phyloP scores from a whole-genome alignment of 2,888 invertebrate genomes.

The Sesamia inferens region DNA sequence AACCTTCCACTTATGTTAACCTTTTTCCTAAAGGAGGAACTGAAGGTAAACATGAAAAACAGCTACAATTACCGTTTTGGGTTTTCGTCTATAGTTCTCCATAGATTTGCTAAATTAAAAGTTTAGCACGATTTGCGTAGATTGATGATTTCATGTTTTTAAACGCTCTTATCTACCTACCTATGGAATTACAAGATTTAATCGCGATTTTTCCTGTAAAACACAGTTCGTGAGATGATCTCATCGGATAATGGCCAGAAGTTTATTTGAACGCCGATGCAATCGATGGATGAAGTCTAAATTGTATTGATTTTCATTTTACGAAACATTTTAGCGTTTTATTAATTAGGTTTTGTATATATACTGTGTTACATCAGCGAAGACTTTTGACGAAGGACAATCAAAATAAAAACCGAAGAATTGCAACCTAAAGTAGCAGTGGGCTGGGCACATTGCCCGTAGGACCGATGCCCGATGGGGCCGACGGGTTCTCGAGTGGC shows the following conservation, averaged over 20 bases:
- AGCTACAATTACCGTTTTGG: no score
- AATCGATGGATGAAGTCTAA: slow-evolving; percentile 21
- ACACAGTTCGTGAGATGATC: slow-evolving; percentile 11
- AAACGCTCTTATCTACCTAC: no score
- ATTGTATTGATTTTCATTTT: slow-evolving; percentile 15
- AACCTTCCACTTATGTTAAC: no score
- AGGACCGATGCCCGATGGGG: no score
- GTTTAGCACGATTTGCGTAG: slow-evolving; percentile 1
- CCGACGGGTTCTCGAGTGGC: no score
- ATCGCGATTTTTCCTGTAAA: not conserved
- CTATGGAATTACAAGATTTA: not conserved
- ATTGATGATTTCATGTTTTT: not conserved
- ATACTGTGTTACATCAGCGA: not conserved
- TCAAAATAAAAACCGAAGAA: no score
- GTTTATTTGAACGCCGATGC: slow-evolving; percentile 21
- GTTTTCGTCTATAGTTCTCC: not conserved
- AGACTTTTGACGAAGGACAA: not conserved
- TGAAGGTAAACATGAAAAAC: no score
- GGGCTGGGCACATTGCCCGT: no score
- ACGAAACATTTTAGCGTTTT: not conserved
- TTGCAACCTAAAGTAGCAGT: no score
- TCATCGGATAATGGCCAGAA: slow-evolving; percentile 3
- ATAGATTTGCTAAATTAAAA: not conserved
- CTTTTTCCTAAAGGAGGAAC: no score
- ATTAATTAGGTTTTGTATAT: not conserved